These are phyloP conservation scores for Scaptomyza reducta DNA, from an alignment of 2,888 invertebrate species.

Conservation along the genomic window DNA sequence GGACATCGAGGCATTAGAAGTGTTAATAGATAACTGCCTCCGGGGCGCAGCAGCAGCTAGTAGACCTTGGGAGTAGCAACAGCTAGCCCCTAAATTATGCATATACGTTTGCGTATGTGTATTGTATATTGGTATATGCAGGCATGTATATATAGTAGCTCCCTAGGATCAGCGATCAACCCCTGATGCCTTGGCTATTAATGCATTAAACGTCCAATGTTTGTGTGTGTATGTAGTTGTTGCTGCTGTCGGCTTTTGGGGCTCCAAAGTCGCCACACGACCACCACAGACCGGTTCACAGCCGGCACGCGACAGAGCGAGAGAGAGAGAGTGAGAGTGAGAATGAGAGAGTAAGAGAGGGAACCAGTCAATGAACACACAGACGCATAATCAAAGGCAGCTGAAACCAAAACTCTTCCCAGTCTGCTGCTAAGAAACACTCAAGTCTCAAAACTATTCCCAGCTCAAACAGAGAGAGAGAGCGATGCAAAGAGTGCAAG, in stretches of 20 bases:
- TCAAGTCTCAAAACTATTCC: conserved; percentile 22
- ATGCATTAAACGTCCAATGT: conserved; percentile 32
- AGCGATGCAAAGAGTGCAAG: conserved; percentile 1
- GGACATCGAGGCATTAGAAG: conserved; percentile 65
- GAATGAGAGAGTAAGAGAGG: conserved; percentile 15
- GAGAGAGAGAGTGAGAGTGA: conserved; percentile 14
- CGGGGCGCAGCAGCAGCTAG: conserved; percentile 33
- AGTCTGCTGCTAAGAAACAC: conserved; percentile 31
- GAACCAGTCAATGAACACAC: conserved; percentile 23
- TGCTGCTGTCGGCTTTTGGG: conserved; percentile 14
- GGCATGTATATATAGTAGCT: neutral
- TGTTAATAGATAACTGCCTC: conserved; percentile 75
- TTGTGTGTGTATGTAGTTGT: neutral
- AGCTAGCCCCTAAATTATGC: neutral
- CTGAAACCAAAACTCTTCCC: conserved; percentile 38
- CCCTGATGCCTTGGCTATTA: conserved; percentile 31
- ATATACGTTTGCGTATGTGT: too few relatives aligned
- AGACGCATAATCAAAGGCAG: conserved; percentile 52
- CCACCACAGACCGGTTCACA: conserved; percentile 58
- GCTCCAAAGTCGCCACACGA: conserved; percentile 47
- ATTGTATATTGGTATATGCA: neutral
- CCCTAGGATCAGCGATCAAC: conserved; percentile 34
- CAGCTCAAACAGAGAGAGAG: conserved; percentile 25
- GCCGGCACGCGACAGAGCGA: conserved; percentile 78
- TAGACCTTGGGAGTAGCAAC: conserved; percentile 33